Conservation (phyloP, 1,140 invertebrate genomes). For the Antheraea mylitta region DNA sequence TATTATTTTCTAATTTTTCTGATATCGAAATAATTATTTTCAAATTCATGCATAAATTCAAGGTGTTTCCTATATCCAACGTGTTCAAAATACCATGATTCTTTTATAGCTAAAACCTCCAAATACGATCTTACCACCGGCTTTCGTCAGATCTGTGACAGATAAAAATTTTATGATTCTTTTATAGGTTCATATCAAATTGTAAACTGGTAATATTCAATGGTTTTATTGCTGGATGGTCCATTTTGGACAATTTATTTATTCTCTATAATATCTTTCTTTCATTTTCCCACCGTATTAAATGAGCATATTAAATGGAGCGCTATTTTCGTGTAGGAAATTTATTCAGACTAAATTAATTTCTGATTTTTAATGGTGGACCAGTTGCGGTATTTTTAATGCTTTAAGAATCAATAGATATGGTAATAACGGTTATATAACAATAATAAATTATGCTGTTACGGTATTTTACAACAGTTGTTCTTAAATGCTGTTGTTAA, state of each 20-base stretch:
- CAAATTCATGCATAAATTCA: neutral
- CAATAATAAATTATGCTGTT: too few relatives aligned
- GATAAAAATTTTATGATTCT: constrained; percentile 16
- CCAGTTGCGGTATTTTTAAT: too few relatives aligned
- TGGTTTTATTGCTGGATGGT: constrained; percentile 8
- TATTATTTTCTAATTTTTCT: too few relatives aligned
- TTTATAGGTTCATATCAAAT: constrained; percentile 11
- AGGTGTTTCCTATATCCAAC: neutral
- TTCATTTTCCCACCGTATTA: neutral
- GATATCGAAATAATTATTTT: too few relatives aligned
- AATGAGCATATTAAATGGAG: neutral
- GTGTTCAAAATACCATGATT: neutral
- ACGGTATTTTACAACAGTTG: too few relatives aligned
- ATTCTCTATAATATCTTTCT: neutral
- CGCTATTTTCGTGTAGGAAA: neutral
- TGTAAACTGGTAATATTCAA: constrained; percentile 11
- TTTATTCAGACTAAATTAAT: neutral
- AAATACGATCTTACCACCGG: neutral
- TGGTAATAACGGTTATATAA: too few relatives aligned
- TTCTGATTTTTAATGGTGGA: neutral
- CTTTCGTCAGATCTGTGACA: constrained; percentile 12
- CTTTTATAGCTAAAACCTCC: neutral
- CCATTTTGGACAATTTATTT: neutral
- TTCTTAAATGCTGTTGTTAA: too few relatives aligned
- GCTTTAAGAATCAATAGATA: too few relatives aligned